Percentiles rank a stretch among this genome's conserved stretches.
These are phyloP conservation scores for Ichneumon xanthorius DNA, from an alignment of 2,888 invertebrate species.

Conservation along the genomic window DNA sequence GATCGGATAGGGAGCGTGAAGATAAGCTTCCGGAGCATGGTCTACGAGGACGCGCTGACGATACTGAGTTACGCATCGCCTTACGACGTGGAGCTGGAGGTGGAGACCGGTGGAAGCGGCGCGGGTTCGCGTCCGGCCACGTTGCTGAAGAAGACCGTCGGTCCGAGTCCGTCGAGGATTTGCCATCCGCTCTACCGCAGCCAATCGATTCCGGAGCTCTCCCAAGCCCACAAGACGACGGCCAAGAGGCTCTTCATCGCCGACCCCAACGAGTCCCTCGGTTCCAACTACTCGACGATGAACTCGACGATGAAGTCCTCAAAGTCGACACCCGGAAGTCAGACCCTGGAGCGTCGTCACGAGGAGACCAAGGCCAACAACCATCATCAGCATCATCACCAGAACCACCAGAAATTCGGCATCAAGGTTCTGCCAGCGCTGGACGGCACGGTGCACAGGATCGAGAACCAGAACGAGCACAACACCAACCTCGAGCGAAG, in stretches of 20 bases:
- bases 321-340: slow-evolving; percentile 78
- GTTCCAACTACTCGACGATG: slow-evolving; percentile 85
- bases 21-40: slow-evolving; percentile 95
- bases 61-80: slow-evolving; percentile 96
- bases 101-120: slow-evolving; percentile 86
- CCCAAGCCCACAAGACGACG: slow-evolving; percentile 85
- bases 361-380: slow-evolving; percentile 86
- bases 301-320: slow-evolving; percentile 81
- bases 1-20: slow-evolving; percentile 95
- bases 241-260: slow-evolving; percentile 83
- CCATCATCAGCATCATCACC: slow-evolving; percentile 85
- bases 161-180: slow-evolving; percentile 85
- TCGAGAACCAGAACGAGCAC: slow-evolving; percentile 83
- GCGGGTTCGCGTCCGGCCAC: slow-evolving; percentile 83
- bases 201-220: slow-evolving; percentile 92
- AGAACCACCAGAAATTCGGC: slow-evolving; percentile 88
- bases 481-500: slow-evolving; percentile 83
- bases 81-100: slow-evolving; percentile 93
- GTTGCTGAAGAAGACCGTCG: slow-evolving; percentile 82
- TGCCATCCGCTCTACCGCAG: slow-evolving; percentile 92
- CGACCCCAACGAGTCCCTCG: slow-evolving; percentile 83
- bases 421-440: slow-evolving; percentile 87
- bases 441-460: slow-evolving; percentile 82
- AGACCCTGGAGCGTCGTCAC: slow-evolving; percentile 80
- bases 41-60: slow-evolving; percentile 95